phyloP scores from a whole-genome alignment of 2,113 vertebrate species.

The Mesoclemmys tuberculata region DNA sequence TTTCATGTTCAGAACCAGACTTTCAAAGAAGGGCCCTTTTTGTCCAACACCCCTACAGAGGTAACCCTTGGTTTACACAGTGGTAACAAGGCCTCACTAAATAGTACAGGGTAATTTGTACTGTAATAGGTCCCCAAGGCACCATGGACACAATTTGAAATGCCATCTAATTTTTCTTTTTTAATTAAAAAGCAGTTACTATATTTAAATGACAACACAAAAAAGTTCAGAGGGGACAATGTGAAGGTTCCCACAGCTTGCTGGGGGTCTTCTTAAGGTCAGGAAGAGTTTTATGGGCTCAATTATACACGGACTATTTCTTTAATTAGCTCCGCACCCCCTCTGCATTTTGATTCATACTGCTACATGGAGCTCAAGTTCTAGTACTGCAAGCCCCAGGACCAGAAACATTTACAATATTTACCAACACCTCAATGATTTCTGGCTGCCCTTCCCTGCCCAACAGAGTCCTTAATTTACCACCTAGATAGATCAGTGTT shows the following conservation, averaged over 20 bases:
- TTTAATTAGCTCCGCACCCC: conserved; percentile 70
- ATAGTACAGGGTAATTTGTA: conserved; percentile 75
- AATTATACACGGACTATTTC: conserved; percentile 28
- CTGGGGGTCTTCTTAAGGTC: conserved; percentile 56
- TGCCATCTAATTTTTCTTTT: conserved; percentile 71
- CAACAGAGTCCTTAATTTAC: neutral
- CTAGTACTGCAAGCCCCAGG: neutral
- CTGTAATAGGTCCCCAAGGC: conserved; percentile 74
- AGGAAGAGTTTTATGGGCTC: conserved; percentile 67
- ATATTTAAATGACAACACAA: conserved; percentile 69
- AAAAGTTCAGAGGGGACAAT: conserved; percentile 62
- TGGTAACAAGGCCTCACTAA: conserved; percentile 74
- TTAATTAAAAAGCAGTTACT: conserved; percentile 73
- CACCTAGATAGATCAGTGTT: accelerated
- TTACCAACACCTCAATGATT: neutral
- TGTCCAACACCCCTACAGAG: conserved; percentile 61
- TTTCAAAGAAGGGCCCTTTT: conserved; percentile 74
- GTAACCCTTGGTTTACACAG: conserved; percentile 67
- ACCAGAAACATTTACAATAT: neutral
- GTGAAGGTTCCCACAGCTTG: conserved; percentile 70
- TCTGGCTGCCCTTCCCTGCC: neutral
- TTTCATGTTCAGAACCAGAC: conserved; percentile 83
- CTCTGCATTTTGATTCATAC: conserved; percentile 56
- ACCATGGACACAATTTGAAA: conserved; percentile 72
- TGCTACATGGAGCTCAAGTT: neutral